phyloP scores from a whole-genome alignment of 2,797 vertebrate species.

The Acestrorhynchus altus region DNA sequence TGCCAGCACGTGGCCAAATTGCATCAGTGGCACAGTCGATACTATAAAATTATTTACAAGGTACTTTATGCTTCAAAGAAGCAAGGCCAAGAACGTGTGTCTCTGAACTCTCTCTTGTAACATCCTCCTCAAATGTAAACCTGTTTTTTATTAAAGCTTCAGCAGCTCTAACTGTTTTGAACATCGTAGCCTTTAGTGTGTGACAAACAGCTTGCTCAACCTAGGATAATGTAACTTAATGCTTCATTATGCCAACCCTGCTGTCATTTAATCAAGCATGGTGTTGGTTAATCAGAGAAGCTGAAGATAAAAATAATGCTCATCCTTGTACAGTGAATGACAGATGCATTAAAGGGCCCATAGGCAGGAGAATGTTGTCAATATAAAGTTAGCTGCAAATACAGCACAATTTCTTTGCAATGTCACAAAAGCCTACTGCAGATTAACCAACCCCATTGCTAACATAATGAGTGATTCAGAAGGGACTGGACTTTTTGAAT shows the following conservation, averaged over 20 bases:
- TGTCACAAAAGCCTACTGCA: too few species aligned
- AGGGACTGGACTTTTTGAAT: too few species aligned
- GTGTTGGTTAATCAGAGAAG: neutral
- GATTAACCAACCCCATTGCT: too few species aligned
- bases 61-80: constrained; percentile 52
- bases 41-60: constrained; percentile 64
- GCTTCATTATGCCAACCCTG: constrained; percentile 26
- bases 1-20: constrained; percentile 45
- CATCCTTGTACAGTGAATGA: neutral
- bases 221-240: neutral
- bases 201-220: neutral
- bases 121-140: constrained; percentile 2
- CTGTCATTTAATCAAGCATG: constrained; percentile 30
- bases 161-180: neutral
- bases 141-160: constrained; percentile 3
- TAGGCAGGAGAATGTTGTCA: too few species aligned
- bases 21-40: constrained; percentile 42
- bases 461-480: too few species aligned
- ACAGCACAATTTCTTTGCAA: too few species aligned
- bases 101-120: constrained; percentile 7
- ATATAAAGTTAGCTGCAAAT: too few species aligned
- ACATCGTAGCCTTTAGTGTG: neutral
- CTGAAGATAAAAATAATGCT: constrained; percentile 9
- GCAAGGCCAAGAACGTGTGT: constrained; percentile 23
- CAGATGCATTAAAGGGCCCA: constrained; percentile 18